These are phyloP conservation scores for Hapalemur alaotrensis DNA, from an alignment of 2,797 vertebrate species.

Conservation along the genomic window DNA sequence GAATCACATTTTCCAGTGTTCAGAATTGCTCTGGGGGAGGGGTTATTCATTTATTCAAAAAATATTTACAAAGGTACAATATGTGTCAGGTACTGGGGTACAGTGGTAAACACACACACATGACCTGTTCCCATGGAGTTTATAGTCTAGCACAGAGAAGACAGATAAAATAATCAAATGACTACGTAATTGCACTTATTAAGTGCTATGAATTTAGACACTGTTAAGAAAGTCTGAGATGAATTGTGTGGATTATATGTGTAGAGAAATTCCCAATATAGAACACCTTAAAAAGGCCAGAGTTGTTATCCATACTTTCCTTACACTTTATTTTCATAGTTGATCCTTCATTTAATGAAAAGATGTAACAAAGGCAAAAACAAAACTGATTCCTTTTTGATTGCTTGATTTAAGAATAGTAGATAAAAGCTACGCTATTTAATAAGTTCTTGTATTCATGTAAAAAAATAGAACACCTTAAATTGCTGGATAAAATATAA, in stretches of 20 bases:
- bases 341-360: slow-evolving; percentile 1
- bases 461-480: neutral
- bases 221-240: neutral
- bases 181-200: fast-evolving
- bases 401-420: slow-evolving; percentile 10
- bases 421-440: slow-evolving; percentile 2
- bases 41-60: neutral
- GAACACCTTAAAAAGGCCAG: neutral
- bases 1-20: neutral
- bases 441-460: slow-evolving; percentile 19
- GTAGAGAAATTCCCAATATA: neutral
- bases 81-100: neutral
- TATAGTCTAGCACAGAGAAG: neutral
- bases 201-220: neutral
- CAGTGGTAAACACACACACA: neutral
- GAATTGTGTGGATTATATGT: neutral
- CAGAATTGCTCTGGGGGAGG: neutral
- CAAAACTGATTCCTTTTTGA: neutral
- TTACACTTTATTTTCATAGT: neutral
- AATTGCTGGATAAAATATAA: neutral
- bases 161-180: neutral
- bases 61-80: neutral
- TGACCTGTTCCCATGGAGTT: neutral
- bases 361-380: neutral
- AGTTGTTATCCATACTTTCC: neutral